Evolutionary conservation across 1,140 invertebrate genomes (phyloP), one percentile per base, ranked within the genome.

Genomic region (Drosophila teissieri): DNA sequence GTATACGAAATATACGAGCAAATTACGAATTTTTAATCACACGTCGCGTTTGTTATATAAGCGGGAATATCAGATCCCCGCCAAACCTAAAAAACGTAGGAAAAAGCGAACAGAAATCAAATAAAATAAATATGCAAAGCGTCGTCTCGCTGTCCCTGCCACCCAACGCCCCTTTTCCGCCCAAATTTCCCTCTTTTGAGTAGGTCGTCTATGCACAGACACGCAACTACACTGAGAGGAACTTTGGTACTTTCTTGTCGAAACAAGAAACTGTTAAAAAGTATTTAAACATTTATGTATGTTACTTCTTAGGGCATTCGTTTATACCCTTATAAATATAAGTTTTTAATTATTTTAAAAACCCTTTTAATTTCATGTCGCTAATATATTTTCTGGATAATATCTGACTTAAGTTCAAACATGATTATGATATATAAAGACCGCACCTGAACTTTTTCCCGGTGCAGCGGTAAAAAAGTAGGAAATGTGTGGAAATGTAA

Each of bases 41-140:
- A 89, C 75, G 65, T 88, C 83, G 80, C 76, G 84, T 75, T 75
- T 56, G 73, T 89, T 88, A 89, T 52, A 70, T 80, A 89, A 80
- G 67, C 42, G 27, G 49, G 46, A 27, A 46, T 54, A 67, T 44
- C 45, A 70, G 17, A 52, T 34, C 51, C 34, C 52, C 40, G 17
- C 22, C 39, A 62, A 52, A 60, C 46, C 34, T 45, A 58, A 46
- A 61, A 58, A 61, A 44, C 39, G 40, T 65, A 52, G 31, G 14
- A 68, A 65, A 72, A 68, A 63, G 53, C 56, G 49, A 78, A 84
- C 64, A 65, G 62, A 86, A 88, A 89, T 88, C 80, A 88, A 86
- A 86, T 86, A 86, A 86, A 88, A 88, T 89, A 88, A 88, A 88
- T 88, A 88, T 88, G 80, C 84, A 89, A 84, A 80, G 80, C 80